Conservation (phyloP, 2,797 vertebrate species). For the Gallinago stenura region DNA sequence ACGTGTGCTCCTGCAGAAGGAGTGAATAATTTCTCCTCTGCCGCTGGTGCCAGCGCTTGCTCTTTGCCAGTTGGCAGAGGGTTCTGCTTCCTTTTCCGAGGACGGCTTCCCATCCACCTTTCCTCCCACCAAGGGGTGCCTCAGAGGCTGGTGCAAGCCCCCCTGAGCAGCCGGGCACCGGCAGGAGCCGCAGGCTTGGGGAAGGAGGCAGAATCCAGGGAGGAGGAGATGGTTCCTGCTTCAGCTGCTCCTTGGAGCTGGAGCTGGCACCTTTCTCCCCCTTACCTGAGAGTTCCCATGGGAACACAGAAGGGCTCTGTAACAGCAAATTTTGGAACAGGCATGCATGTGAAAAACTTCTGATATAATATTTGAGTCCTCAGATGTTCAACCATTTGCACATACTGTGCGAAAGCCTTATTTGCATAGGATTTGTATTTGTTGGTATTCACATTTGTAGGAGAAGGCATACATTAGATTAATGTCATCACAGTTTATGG, state of each 20-base stretch:
- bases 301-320: neutral
- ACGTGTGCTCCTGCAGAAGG: neutral
- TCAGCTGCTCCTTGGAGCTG: neutral
- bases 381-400: conserved; percentile 61
- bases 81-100: neutral
- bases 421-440: conserved; percentile 69
- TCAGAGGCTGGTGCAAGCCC: neutral
- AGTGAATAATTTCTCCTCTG: neutral
- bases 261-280: neutral
- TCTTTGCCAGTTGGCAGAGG: conserved; percentile 41
- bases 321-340: neutral
- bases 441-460: conserved; percentile 51
- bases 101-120: neutral
- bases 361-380: conserved; percentile 55
- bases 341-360: neutral
- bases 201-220: neutral
- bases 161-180: fast-evolving
- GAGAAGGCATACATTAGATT: conserved; percentile 44
- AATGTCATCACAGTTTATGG: conserved; percentile 61
- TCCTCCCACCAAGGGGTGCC: neutral
- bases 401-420: neutral
- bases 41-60: neutral
- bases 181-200: neutral
- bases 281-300: conserved; percentile 32
- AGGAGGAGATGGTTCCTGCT: neutral